A percentile compares a stretch with the other conserved stretches of the same genome.
Conservation (phyloP, 2,888 invertebrate species). For the Watsonalla binaria region DNA sequence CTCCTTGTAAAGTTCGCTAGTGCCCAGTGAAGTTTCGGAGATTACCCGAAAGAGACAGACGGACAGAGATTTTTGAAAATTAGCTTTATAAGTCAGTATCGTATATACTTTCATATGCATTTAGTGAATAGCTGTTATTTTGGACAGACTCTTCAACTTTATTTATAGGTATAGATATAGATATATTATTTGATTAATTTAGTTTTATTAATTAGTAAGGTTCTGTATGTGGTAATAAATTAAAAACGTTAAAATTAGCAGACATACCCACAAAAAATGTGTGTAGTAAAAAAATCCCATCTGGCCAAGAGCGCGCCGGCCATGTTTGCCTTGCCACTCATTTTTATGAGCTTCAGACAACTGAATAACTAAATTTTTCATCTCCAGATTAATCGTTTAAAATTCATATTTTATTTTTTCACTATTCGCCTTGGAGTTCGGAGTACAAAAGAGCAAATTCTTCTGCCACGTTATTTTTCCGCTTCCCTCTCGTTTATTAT, state of each 20-base stretch:
- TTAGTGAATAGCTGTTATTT: no score
- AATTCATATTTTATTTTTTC: conserved; percentile 49
- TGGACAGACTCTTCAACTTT: no score
- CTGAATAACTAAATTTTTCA: conserved; percentile 55
- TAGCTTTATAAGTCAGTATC: no score
- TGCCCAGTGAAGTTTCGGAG: no score
- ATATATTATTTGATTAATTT: no score
- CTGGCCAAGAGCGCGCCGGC: conserved; percentile 15
- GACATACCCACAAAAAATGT: background rate
- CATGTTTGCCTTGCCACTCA: conserved; percentile 56
- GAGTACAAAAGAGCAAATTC: background rate
- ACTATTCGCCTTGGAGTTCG: conserved; percentile 7
- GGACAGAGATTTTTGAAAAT: no score
- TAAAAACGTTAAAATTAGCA: no score
- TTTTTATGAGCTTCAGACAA: conserved; percentile 52
- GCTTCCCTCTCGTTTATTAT: background rate
- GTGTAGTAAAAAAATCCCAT: background rate
- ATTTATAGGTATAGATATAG: no score
- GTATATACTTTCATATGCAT: no score
- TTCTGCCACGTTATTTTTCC: background rate
- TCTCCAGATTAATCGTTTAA: conserved; percentile 70
- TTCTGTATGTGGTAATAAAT: no score
- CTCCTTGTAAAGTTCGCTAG: no score
- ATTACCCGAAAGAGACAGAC: background rate
- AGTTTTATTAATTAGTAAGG: no score